phyloP scores from a whole-genome alignment of 2,888 invertebrate genomes.

The Lycocerus yunnanus region DNA sequence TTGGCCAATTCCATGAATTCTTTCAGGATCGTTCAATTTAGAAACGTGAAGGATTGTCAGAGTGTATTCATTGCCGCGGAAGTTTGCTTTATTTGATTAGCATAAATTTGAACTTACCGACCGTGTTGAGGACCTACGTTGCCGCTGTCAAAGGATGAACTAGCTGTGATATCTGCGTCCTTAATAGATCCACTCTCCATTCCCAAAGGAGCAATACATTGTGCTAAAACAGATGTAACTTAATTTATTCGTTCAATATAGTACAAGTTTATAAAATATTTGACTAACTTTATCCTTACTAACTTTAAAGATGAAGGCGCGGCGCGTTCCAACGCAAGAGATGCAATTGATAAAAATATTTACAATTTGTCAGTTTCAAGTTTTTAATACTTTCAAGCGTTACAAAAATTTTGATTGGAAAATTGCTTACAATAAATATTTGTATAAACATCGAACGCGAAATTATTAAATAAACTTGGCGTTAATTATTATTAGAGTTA shows the following conservation, averaged over 20 bases:
- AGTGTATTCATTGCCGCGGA: slow-evolving; percentile 36
- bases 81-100: slow-evolving; percentile 44
- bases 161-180: slow-evolving; percentile 81
- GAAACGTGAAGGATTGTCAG: slow-evolving; percentile 42
- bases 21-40: slow-evolving; percentile 43
- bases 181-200: slow-evolving; percentile 85
- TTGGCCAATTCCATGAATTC: slow-evolving; percentile 47
- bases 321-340: neutral
- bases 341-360: neutral
- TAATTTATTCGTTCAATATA: slow-evolving; percentile 4
- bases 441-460: too few species aligned
- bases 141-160: slow-evolving; percentile 83
- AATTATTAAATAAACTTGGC: too few species aligned
- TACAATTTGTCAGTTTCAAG: neutral
- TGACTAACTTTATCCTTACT: neutral
- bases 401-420: neutral
- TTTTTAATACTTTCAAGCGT: neutral
- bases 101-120: slow-evolving; percentile 64
- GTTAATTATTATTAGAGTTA: too few species aligned
- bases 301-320: neutral
- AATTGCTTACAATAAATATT: neutral
- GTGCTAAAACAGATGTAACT: slow-evolving; percentile 63
- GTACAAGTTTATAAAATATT: neutral
- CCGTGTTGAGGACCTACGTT: slow-evolving; percentile 87
- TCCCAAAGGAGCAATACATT: slow-evolving; percentile 81